Evolutionary conservation across 2,113 vertebrate genomes (phyloP).

Genomic region (Megalops atlanticus): DNA sequence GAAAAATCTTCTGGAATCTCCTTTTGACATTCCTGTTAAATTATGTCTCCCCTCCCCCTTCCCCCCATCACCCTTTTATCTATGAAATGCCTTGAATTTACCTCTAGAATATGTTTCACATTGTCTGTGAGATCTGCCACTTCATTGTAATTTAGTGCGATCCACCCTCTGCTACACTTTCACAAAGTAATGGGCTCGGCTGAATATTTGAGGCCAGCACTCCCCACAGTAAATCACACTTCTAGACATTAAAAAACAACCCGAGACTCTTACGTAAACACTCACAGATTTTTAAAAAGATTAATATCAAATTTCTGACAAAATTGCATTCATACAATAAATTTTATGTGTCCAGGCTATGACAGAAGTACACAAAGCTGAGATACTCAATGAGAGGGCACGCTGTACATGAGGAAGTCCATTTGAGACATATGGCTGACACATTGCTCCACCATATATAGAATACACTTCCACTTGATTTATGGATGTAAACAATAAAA

Average conservation of each 20-base stretch:
- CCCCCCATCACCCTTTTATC: not conserved
- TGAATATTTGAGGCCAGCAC: not conserved
- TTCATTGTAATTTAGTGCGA: not conserved
- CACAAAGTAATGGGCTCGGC: not conserved
- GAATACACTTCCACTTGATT: not conserved
- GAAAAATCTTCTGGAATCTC: not conserved
- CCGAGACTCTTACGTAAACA: no score
- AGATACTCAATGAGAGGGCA: not conserved
- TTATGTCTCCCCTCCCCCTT: not conserved
- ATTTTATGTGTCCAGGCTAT: no score
- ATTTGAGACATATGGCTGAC: not conserved
- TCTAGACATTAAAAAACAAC: no score
- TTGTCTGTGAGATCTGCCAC: not conserved
- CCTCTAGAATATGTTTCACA: not conserved
- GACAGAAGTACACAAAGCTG: not conserved
- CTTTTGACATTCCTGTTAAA: conserved; percentile 5
- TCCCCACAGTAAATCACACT: not conserved
- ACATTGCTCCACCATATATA: not conserved
- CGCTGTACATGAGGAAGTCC: not conserved
- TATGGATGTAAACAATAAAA: not conserved
- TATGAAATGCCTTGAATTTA: not conserved
- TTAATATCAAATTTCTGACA: not conserved
- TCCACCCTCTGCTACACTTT: not conserved
- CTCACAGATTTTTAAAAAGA: not conserved
- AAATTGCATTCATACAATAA: not conserved